Evolutionary conservation across 2,113 vertebrate species (phyloP).

Genomic region (Siniperca chuatsi): DNA sequence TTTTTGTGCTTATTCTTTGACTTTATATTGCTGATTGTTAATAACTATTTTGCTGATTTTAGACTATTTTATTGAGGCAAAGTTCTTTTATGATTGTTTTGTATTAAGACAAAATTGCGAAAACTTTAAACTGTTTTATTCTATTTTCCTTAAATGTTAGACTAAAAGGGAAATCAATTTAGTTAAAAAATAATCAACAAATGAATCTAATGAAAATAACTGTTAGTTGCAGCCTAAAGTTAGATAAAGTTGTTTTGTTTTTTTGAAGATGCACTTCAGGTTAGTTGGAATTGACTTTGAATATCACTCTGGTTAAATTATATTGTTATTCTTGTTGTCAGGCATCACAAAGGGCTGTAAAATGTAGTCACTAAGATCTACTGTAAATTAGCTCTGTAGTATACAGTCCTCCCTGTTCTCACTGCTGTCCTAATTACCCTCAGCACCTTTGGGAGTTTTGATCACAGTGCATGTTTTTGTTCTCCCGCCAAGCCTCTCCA

Average conservation of each 20-base stretch:
- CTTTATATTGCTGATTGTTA: neutral
- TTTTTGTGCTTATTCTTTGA: neutral
- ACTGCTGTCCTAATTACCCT: slow-evolving; percentile 42
- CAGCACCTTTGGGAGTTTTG: slow-evolving; percentile 50
- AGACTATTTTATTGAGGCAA: neutral
- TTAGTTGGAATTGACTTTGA: neutral
- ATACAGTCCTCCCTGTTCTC: slow-evolving; percentile 44
- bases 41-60: too few relatives aligned
- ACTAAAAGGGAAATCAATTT: neutral
- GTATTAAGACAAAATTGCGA: neutral
- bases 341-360: slow-evolving; percentile 12
- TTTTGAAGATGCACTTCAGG: neutral
- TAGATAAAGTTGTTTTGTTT: too few relatives aligned
- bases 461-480: slow-evolving; percentile 56
- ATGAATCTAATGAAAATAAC: neutral
- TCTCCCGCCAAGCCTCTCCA: slow-evolving; percentile 29
- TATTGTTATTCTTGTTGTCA: neutral
- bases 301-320: neutral
- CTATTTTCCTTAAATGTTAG: neutral
- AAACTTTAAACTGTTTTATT: neutral
- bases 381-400: slow-evolving; percentile 8
- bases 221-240: too few relatives aligned
- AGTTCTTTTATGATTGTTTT: neutral
- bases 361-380: neutral
- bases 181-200: neutral